Percentiles rank a stretch among this genome's conserved stretches.
Conservation (phyloP, 2,888 invertebrate genomes). For the Hydrotaea diabolus region DNA sequence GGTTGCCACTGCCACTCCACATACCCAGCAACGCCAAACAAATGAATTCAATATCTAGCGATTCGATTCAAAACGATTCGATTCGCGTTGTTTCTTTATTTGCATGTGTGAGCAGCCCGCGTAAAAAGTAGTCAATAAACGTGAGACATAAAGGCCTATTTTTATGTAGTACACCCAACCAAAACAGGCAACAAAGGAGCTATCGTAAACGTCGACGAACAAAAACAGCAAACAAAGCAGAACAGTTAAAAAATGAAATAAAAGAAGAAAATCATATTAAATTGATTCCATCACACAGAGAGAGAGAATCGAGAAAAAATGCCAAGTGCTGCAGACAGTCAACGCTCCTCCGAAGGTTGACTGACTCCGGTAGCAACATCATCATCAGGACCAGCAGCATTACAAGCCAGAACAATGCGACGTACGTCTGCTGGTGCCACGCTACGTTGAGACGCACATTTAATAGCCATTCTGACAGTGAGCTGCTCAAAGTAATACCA, state of each 20-base stretch:
- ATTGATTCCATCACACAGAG: slow-evolving; percentile 22
- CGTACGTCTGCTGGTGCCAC: too few relatives aligned
- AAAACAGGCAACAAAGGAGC: not conserved
- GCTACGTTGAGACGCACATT: too few relatives aligned
- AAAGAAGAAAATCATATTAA: slow-evolving; percentile 30
- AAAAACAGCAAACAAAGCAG: not conserved
- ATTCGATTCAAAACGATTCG: too few relatives aligned
- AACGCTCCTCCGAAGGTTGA: not conserved
- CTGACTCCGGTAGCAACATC: not conserved
- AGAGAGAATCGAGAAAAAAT: too few relatives aligned
- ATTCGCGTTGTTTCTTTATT: too few relatives aligned
- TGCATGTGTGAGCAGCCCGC: too few relatives aligned
- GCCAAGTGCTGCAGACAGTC: not conserved
- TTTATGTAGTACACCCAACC: slow-evolving; percentile 24
- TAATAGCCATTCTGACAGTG: not conserved
- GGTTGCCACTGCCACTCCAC: too few relatives aligned
- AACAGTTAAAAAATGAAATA: not conserved
- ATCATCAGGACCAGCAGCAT: too few relatives aligned
- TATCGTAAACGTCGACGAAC: not conserved
- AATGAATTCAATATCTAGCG: too few relatives aligned
- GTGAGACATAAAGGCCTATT: slow-evolving; percentile 38
- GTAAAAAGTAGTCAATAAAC: slow-evolving; percentile 36
- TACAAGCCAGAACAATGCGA: too few relatives aligned
- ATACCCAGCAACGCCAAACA: too few relatives aligned
- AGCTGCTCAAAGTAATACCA: not conserved